Evolutionary conservation across 2,797 vertebrate genomes (phyloP).

Genomic region (Oreonectes daqikongensis): DNA sequence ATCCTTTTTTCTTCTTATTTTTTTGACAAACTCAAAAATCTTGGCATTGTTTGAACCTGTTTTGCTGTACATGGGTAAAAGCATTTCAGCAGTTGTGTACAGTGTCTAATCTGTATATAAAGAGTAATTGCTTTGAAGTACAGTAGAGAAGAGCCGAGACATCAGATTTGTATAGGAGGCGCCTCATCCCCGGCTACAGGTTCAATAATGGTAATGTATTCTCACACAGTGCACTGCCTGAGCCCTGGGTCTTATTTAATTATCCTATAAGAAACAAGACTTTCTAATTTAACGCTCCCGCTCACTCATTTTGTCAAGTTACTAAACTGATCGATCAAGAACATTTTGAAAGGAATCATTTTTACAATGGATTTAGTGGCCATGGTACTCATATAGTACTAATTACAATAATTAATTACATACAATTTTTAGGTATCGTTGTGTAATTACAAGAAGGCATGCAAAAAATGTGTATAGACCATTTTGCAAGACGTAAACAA

Average conservation of each 20-base stretch:
- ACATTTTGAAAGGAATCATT: background rate
- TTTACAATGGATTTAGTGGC: background rate
- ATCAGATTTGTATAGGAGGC: slow-evolving; percentile 23
- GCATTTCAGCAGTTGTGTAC: background rate
- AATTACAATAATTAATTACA: background rate
- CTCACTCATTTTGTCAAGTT: background rate
- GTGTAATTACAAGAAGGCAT: no score
- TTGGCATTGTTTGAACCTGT: background rate
- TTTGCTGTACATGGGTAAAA: background rate
- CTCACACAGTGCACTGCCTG: background rate
- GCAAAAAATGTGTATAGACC: no score
- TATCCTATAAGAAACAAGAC: background rate
- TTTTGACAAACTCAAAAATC: background rate
- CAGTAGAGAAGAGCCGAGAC: slow-evolving; percentile 25
- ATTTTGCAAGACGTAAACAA: no score
- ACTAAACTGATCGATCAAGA: background rate
- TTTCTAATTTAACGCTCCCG: background rate
- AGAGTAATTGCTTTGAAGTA: slow-evolving; percentile 29
- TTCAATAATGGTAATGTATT: slow-evolving; percentile 36
- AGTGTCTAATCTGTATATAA: background rate
- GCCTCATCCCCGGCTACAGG: slow-evolving; percentile 2
- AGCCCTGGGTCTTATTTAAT: slow-evolving; percentile 4
- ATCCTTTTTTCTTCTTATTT: no score
- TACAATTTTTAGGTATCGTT: no score
- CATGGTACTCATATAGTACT: background rate